Conservation (phyloP, 2,888 invertebrate genomes). For the Gastracanthus pulcherrimus region DNA sequence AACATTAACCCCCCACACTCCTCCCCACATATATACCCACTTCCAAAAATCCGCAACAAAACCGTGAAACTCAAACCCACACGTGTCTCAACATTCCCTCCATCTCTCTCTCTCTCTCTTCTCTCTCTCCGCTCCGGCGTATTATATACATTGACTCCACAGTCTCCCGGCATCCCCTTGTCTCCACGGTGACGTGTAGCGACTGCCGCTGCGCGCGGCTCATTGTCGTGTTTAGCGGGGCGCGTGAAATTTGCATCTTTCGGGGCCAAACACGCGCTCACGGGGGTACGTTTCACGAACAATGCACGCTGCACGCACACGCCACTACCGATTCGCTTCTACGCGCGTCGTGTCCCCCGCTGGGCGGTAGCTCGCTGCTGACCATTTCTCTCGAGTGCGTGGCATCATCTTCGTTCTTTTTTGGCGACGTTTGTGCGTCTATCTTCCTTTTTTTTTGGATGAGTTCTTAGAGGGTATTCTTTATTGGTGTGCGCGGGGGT, state of each 20-base stretch:
- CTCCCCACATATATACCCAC: not conserved
- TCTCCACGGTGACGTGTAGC: not conserved
- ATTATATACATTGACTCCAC: not conserved
- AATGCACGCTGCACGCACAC: not conserved
- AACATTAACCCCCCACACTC: not conserved
- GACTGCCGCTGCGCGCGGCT: not conserved
- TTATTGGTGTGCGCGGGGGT: too few relatives aligned
- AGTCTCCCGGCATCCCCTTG: not conserved
- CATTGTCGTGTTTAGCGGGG: conserved; percentile 2
- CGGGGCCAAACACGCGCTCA: conserved; percentile 31
- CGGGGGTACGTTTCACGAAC: conserved; percentile 3
- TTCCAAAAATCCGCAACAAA: not conserved
- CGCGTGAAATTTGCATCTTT: conserved; percentile 53
- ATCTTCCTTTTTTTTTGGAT: not conserved
- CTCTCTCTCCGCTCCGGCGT: not conserved
- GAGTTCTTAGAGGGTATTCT: not conserved
- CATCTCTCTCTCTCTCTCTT: not conserved
- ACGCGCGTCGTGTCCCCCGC: not conserved
- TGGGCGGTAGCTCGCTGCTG: not conserved
- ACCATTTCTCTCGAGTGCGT: conserved; percentile 7
- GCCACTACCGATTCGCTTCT: not conserved
- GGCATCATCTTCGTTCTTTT: too few relatives aligned
- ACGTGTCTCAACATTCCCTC: not conserved
- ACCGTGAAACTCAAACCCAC: not conserved
- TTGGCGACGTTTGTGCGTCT: not conserved